Conservation (phyloP, 2,113 vertebrate genomes). For the Rhizomys pruinosus region DNA sequence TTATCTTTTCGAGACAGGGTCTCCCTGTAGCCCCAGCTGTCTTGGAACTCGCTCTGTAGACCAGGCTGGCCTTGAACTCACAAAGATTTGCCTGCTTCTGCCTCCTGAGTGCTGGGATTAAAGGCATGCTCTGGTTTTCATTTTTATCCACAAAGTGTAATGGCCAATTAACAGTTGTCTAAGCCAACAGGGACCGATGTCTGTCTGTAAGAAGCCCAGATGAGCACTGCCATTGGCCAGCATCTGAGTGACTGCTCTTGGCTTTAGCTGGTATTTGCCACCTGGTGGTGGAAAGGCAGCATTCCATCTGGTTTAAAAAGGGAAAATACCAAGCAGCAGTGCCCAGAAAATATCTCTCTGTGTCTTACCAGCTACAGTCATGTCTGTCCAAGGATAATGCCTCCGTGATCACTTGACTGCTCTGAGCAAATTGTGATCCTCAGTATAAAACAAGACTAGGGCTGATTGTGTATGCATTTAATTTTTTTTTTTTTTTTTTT, state of each 20-base stretch:
- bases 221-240: background rate
- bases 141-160: conserved; percentile 8
- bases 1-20: too few relatives aligned
- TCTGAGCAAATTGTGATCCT: background rate
- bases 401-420: background rate
- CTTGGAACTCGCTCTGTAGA: too few relatives aligned
- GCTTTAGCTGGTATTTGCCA: background rate
- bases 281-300: background rate
- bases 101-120: too few relatives aligned
- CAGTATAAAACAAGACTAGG: background rate
- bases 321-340: background rate
- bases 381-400: background rate
- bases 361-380: background rate
- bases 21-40: too few relatives aligned
- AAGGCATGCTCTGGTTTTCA: conserved; percentile 48
- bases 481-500: background rate
- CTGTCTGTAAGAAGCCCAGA: background rate
- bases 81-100: too few relatives aligned
- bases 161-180: background rate
- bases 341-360: background rate
- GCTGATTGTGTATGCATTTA: background rate
- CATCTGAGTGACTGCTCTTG: background rate
- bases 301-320: conserved; percentile 30
- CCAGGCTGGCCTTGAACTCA: too few relatives aligned
- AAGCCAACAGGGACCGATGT: background rate